phyloP scores from a whole-genome alignment of 2,113 vertebrate genomes.

The Rhinoderma darwinii region DNA sequence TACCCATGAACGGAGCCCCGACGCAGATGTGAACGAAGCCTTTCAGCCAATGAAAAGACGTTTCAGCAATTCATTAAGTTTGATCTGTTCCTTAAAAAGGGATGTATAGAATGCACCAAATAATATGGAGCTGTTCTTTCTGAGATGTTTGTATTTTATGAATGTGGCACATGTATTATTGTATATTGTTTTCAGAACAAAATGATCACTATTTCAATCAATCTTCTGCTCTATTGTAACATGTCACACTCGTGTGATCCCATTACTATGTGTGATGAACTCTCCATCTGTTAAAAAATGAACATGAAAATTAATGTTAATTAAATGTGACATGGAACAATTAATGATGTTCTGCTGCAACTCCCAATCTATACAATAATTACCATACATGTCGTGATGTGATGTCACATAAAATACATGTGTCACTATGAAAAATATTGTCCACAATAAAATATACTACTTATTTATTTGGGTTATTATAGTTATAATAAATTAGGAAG shows the following conservation, averaged over 20 bases:
- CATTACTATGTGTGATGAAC: neutral
- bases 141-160: too few relatives aligned
- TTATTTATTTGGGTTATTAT: too few relatives aligned
- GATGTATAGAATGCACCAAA: too few relatives aligned
- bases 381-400: neutral
- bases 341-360: neutral
- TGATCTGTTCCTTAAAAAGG: too few relatives aligned
- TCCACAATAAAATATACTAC: too few relatives aligned
- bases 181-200: neutral
- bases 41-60: too few relatives aligned
- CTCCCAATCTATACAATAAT: neutral
- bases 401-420: neutral
- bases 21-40: too few relatives aligned
- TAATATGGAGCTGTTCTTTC: too few relatives aligned
- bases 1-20: too few relatives aligned
- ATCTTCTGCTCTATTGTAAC: neutral
- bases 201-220: neutral
- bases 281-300: neutral
- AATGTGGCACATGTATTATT: neutral
- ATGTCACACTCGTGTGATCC: neutral
- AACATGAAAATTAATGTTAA: constrained; percentile 13
- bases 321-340: constrained; percentile 9
- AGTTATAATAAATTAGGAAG: too few relatives aligned
- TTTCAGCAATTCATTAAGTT: too few relatives aligned
- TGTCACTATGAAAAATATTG: too few relatives aligned